Base-by-base conservation (phyloP, 2,113 vertebrate genomes). In the Lethenteron reissneri region DNA sequence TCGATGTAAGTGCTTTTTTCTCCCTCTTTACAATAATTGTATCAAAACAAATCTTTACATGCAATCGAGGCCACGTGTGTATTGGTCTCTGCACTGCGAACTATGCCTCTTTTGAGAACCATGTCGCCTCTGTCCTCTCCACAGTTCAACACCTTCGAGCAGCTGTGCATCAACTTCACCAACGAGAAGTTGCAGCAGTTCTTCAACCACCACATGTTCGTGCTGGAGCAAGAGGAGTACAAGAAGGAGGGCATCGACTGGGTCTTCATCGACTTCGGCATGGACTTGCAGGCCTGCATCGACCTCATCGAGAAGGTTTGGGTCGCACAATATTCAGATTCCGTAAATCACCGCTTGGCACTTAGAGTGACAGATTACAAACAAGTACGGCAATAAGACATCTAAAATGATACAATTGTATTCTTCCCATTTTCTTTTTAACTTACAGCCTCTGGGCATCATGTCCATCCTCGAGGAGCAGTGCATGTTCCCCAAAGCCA, bases 301-400 rank as follows among this genome's bases (percentile, higher is more conserved):
- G 80, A 88, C 81, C 78, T 90, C 62, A 83, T 85, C 14, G 85
- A 91, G 78, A 88, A 82, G 79, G 85, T 87, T 21, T 8, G 64
- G 2, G 25, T 68, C 12, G 8, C 64, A 8, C 21, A n/a, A 17
- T n/a, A 68, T 68, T n/a, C 8, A 68, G 64, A 21, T 68, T 68
- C n/a, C 11, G 11, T 17, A 68, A 68, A 68, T 3, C 11, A 17
- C 9, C 10, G n/a, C 11, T 21, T 68, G 11, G n/a, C n/a, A 68
- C n/a, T 68, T 21, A 68, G 12, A 68, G 21, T 68, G n/a, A 64
- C 14, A 64, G 14, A 6, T 14, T 15, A 64, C 14, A 15, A 64
- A 15, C 14, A 15, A 19, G 60, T 15, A 19, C 17, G 60, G 14
- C 14, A 8, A 14, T 3, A 64, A 19, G 5, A 64, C 14, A 19